Percentiles rank a stretch among this genome's conserved stretches.
Conservation (phyloP, 2,888 invertebrate genomes). For the Scaptomyza cyrtandrae region DNA sequence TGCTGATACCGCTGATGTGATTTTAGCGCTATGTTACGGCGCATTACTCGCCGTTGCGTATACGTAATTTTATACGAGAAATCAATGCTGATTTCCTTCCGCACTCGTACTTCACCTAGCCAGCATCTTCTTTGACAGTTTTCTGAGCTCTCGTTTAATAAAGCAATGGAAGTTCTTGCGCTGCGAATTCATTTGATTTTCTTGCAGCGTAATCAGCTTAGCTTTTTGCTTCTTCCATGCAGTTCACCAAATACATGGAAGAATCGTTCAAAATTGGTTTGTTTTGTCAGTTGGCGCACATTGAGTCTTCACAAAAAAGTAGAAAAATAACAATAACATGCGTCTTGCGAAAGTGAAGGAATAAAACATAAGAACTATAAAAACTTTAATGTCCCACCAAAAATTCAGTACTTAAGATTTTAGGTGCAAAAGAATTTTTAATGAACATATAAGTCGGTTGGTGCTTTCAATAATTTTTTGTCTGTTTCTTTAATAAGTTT, state of each 20-base stretch:
- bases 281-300: too few species aligned
- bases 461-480: not conserved
- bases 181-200: conserved; percentile 66
- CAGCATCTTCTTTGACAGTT: not conserved
- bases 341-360: too few species aligned
- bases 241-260: conserved; percentile 16
- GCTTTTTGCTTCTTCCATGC: conserved; percentile 30
- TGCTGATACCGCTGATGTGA: conserved; percentile 72
- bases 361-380: too few species aligned
- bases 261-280: conserved; percentile 40
- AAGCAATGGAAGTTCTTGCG: conserved; percentile 60
- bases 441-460: not conserved
- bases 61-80: conserved; percentile 78
- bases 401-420: too few species aligned
- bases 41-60: conserved; percentile 72
- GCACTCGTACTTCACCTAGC: not conserved
- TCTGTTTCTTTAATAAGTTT: not conserved
- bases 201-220: conserved; percentile 70
- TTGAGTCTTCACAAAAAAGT: too few species aligned
- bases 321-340: not conserved
- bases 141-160: conserved; percentile 38
- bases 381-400: too few species aligned
- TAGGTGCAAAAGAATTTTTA: not conserved
- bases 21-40: conserved; percentile 56
- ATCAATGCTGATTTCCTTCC: conserved; percentile 72